Percentiles rank a stretch among this genome's conserved stretches.
phyloP scores from a whole-genome alignment of 2,888 invertebrate genomes.

The Neoaliturus tenellus region DNA sequence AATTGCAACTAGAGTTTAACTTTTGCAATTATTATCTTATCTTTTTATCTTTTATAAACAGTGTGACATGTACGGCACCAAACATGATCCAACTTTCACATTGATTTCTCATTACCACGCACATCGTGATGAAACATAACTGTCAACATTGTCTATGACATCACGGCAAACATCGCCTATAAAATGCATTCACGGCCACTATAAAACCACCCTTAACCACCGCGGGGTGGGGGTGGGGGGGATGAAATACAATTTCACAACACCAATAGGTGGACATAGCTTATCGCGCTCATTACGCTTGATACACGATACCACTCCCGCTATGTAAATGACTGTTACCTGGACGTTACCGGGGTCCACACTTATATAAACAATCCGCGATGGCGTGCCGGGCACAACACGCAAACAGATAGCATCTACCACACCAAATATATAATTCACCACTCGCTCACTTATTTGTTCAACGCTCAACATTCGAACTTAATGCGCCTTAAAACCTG shows the following conservation, averaged over 20 bases:
- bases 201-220: not conserved
- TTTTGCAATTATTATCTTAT: too few relatives aligned
- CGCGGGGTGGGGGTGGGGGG: not conserved
- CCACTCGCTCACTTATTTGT: constrained; percentile 1
- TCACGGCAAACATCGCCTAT: not conserved
- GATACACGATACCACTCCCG: constrained; percentile 22
- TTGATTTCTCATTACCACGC: constrained; percentile 2
- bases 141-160: constrained; percentile 1
- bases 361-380: constrained; percentile 43
- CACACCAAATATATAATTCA: constrained; percentile 24
- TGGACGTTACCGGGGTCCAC: constrained; percentile 12
- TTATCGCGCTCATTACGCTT: not conserved
- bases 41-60: too few relatives aligned
- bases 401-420: constrained; percentile 1
- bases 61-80: too few relatives aligned
- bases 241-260: constrained; percentile 5
- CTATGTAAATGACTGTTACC: constrained; percentile 27
- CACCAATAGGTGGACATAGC: not conserved
- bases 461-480: not conserved
- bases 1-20: too few relatives aligned
- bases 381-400: not conserved
- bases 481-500: not conserved
- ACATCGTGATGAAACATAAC: not conserved
- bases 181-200: not conserved
- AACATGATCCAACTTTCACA: too few relatives aligned